Percentiles rank a stretch among this genome's conserved stretches.
Evolutionary conservation across 2,797 vertebrate genomes (phyloP).

Genomic region (Pangasius krempfi): DNA sequence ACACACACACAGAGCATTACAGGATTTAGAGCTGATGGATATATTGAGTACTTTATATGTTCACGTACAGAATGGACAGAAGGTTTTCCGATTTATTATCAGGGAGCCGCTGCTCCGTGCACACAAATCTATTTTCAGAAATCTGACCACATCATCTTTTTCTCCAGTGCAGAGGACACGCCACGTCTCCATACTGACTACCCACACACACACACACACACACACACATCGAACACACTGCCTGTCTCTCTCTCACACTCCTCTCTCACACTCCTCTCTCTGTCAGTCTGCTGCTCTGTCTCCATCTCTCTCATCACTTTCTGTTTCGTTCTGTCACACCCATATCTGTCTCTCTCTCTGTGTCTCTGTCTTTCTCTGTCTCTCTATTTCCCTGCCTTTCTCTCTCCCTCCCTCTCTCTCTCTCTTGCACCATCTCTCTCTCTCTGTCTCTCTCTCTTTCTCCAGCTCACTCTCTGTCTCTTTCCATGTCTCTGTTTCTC

Average conservation of each 20-base stretch:
- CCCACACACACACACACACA: background rate
- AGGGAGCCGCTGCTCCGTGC: background rate
- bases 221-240: background rate
- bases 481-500: background rate
- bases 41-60: background rate
- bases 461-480: background rate
- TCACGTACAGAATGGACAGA: background rate
- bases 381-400: background rate
- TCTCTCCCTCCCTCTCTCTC: background rate
- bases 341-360: background rate
- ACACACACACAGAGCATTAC: background rate
- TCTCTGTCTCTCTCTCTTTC: background rate
- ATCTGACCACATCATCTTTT: conserved; percentile 18
- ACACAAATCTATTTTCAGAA: background rate
- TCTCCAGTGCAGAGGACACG: background rate
- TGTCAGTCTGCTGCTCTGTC: background rate
- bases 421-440: background rate
- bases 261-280: background rate
- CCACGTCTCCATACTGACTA: background rate
- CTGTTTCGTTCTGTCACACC: background rate
- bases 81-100: background rate
- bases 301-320: background rate
- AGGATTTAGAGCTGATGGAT: background rate
- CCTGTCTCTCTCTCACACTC: background rate
- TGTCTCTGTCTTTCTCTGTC: background rate